Base-by-base conservation (phyloP, 2,888 invertebrate species). In the Catocala nupta region DNA sequence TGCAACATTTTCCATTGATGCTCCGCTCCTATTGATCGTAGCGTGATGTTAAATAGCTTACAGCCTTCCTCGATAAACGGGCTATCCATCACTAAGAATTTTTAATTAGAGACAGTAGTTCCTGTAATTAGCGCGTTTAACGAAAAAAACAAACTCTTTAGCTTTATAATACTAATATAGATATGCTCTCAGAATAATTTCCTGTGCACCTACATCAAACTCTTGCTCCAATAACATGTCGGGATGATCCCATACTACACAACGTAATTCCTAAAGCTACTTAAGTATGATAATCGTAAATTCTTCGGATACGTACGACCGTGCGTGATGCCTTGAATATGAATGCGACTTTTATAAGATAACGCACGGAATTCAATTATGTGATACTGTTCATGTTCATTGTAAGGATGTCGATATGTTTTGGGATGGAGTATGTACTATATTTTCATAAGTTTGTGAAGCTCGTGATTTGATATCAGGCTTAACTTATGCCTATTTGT, bases 281-380 rank as follows among this genome's bases (percentile, higher is more conserved):
- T 63, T 60, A 64, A 55, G 54, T 60, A 59, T 64, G 63, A 68
- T 65, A 65, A 59, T 62, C 60, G 59, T 64, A 77, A 65, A 74
- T 68, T 66, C 64, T 61, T 63, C 34, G 56, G 25, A 48, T 59
- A 58, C 47, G 63, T 56, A 62, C 33, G 50, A 57, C 49, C 56
- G 50, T 53, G 36, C 5, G 55, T 13, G 52, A 53, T 55, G 66
- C 57, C 55, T 49, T 65, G 77, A 73, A 79, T 79, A 79, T 59
- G 48, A 77, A 77, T 78, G 57, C 10, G 12, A 62, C 11, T 25
- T 60, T 65, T 63, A 59, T 63, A 58, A 62, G 79, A 79, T 79
- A 77, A 73, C 68, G 65, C 61, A 69, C 62, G 65, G 58, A 73
- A 77, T 79, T 71, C 68, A 71, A 77, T 77, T 79, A 69, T 16